Base-by-base conservation (phyloP, 2,113 vertebrate species). In the Albula glossodonta region DNA sequence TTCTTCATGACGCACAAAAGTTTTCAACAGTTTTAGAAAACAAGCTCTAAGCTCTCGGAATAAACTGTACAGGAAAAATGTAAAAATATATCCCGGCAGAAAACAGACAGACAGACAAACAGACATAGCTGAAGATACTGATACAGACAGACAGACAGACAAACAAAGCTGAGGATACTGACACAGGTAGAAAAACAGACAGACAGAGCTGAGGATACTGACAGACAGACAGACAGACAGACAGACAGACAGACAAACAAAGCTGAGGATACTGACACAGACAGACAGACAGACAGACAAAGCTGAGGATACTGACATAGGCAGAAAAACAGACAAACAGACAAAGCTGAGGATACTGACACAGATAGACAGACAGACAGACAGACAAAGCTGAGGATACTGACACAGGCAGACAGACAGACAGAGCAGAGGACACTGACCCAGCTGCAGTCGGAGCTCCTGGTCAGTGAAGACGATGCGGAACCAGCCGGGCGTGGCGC, bases 401-500 rank as follows among this genome's bases (percentile, higher is more conserved):
- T 52, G 49, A 11, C 3, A 49, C 56, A 25, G 48, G 15, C 10
- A 51, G 66, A 15, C 19, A 2, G 41, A 51, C n/a, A 3, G 5
- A 15, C 48, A 53, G 22, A 50, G 22, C 19, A 25, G 7, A 17
- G 10, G 19, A 13, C 48, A 95, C 97, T 95, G 74, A 97, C 98
- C 98, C 56, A 99, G 93, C 88, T 94, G 90, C 2, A 99, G 93
- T 83, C 95, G 93, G 66, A 93, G 92, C 41, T 94, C 93, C 84
- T 96, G 92, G 88, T 97, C 96, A 2, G 98, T 92, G 88, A 99
- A 99, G 91, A 99, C 91, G 12, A 99, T 90, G 22, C 98, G 96
- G 92, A 99, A 99, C 98, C 98, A 99, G 4, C 98, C 98, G 0
- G 98, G 98, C 17, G 96, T 96, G 78, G 92, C 92, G 85, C 98